These are phyloP conservation scores for Anolis carolinensis DNA, from an alignment of 2,113 vertebrate genomes.

Conservation along the genomic window DNA sequence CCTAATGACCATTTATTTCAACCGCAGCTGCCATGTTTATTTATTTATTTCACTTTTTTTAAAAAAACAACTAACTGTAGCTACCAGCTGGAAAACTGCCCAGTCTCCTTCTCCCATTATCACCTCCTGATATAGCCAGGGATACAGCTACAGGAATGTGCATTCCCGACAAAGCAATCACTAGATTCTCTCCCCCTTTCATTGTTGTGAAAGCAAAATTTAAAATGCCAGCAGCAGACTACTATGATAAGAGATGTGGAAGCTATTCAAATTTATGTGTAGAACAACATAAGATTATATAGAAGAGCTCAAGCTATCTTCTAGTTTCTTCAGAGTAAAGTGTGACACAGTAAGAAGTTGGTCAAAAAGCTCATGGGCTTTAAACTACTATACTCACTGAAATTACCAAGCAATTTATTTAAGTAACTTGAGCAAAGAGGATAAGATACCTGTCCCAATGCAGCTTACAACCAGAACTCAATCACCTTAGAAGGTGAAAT, in stretches of 20 bases:
- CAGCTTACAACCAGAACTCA: too few species aligned
- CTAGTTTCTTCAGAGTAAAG: neutral
- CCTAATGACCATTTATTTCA: constrained; percentile 75
- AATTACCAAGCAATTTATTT: too few species aligned
- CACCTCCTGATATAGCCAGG: constrained; percentile 60
- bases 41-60: constrained; percentile 23
- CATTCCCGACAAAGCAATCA: constrained; percentile 48
- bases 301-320: too few species aligned
- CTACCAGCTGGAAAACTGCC: constrained; percentile 70
- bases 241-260: neutral
- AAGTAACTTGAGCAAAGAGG: too few species aligned
- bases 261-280: neutral
- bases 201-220: neutral
- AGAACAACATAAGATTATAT: neutral
- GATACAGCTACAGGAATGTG: neutral
- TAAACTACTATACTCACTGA: too few species aligned
- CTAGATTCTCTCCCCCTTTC: neutral
- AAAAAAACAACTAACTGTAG: constrained; percentile 56
- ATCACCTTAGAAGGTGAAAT: too few species aligned
- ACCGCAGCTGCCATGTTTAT: constrained; percentile 61
- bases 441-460: too few species aligned
- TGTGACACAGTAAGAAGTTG: neutral
- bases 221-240: neutral
- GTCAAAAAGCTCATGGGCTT: too few species aligned
- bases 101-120: constrained; percentile 60